Evolutionary conservation across 2,888 invertebrate genomes (phyloP).

Genomic region (Germaria angustata): DNA sequence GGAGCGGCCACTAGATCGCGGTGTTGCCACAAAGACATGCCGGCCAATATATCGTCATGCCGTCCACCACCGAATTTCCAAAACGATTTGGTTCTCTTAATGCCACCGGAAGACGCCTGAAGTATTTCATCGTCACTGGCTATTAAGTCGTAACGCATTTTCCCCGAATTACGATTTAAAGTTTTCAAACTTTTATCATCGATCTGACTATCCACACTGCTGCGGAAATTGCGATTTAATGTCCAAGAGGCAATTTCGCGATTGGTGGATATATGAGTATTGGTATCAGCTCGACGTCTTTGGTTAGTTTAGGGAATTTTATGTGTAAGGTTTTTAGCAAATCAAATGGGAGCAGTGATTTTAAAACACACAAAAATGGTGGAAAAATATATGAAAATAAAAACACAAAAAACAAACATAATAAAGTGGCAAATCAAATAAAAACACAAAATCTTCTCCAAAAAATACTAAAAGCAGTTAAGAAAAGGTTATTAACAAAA

Average conservation of each 20-base stretch:
- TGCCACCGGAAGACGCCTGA: conserved; percentile 81
- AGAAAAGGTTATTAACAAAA: conserved; percentile 47
- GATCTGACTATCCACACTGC: conserved; percentile 77
- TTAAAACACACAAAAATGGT: conserved; percentile 59
- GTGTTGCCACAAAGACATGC: conserved; percentile 93
- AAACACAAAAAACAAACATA: conserved; percentile 58
- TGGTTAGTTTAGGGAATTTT: background rate
- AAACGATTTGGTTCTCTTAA: conserved; percentile 91
- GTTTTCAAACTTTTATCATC: conserved; percentile 75
- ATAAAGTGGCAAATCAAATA: conserved; percentile 59
- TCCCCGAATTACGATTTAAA: conserved; percentile 69
- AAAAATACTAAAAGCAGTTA: conserved; percentile 1
- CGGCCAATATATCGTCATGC: conserved; percentile 89
- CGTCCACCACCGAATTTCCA: conserved; percentile 87
- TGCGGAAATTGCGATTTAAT: conserved; percentile 77
- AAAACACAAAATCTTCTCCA: conserved; percentile 22
- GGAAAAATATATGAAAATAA: conserved; percentile 62
- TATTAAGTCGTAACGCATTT: conserved; percentile 77
- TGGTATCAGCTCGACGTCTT: conserved; percentile 74
- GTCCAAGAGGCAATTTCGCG: conserved; percentile 78
- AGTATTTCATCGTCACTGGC: conserved; percentile 78
- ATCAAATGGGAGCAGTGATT: conserved; percentile 39
- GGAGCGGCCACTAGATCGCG: conserved; percentile 86
- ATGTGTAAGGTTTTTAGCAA: conserved; percentile 14
- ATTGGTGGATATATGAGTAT: conserved; percentile 72